Base-by-base conservation (phyloP, 1,140 invertebrate species). In the Aphelinus atriplicis region DNA sequence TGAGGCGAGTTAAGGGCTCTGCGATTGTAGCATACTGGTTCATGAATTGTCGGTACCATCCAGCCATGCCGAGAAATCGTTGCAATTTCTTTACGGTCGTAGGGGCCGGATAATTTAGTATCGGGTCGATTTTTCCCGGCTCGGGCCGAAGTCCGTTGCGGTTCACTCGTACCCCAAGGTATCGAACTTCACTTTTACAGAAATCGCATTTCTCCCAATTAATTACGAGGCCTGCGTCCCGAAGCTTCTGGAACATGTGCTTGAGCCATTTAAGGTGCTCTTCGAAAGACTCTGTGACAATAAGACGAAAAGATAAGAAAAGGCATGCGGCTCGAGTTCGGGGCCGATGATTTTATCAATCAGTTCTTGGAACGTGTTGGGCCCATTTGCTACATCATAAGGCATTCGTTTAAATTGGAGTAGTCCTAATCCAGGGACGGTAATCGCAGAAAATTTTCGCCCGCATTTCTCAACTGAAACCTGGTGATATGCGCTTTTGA, bases 321-420 rank as follows among this genome's bases (percentile, higher is more conserved):
- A 67, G 6, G 64, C 63, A 42, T 63, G 72, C 1, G 72, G 63
- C 47, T 64, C 57, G 0, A 56, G 47, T 47, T 53, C 51, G 9
- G 51, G 51, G 9, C 51, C 6, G 53, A 9, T 9, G 6, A 1
- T 56, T 3, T 1, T 56, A 9, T 26, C 26, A 26, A 26, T 26
- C 26, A 26, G 26, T 26, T 26, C 26, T 26, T 26, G 26, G 26
- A 26, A 7, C 45, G 7, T 62, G 9, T 4, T 43, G 7, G 2
- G 7, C 1, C 10, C 7, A 2, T 26, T 26, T 26, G 26, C 26
- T 26, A 71, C 10, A 0, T 48, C 26, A 7, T 53, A 64, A 45
- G 50, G 74, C 57, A 55, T 75, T 57, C 45, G 60, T 10, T 46
- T 48, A 26, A 70, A 47, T 57, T 57, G 61, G 42, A 47, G 70